A percentile compares a stretch with the other conserved stretches of the same genome.
Conservation (phyloP, 2,113 vertebrate species). For the Lampris megalopsis region DNA sequence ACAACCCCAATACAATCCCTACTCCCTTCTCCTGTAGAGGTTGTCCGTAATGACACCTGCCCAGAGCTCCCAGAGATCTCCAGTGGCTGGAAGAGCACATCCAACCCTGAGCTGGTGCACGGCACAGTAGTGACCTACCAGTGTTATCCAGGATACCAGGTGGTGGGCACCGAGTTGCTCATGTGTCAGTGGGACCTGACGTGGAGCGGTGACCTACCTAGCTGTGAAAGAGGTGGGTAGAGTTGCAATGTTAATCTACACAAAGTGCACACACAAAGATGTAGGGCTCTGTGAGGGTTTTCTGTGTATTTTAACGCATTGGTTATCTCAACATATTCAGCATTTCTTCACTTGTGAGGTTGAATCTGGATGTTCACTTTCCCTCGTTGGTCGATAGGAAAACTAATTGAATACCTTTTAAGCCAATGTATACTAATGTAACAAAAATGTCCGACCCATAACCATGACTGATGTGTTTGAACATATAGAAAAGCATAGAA, state of each 20-base stretch:
- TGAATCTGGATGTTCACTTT: too few relatives aligned
- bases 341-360: too few relatives aligned
- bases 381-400: too few relatives aligned
- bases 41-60: constrained; percentile 94
- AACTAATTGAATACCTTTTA: too few relatives aligned
- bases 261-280: too few relatives aligned
- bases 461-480: too few relatives aligned
- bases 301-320: too few relatives aligned
- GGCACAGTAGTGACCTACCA: constrained; percentile 95
- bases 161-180: constrained; percentile 89
- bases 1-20: background rate
- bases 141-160: constrained; percentile 93
- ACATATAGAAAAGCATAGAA: too few relatives aligned
- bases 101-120: constrained; percentile 92
- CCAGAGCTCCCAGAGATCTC: constrained; percentile 93
- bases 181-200: constrained; percentile 98
- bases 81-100: constrained; percentile 94
- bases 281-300: too few relatives aligned
- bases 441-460: too few relatives aligned
- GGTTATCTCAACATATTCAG: too few relatives aligned
- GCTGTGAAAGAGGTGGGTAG: constrained; percentile 89
- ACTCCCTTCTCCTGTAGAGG: constrained; percentile 81
- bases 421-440: too few relatives aligned
- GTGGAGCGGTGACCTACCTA: constrained; percentile 92
- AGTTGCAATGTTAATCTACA: background rate